Conservation (phyloP, 2,888 invertebrate genomes). For the Hesperia comma region DNA sequence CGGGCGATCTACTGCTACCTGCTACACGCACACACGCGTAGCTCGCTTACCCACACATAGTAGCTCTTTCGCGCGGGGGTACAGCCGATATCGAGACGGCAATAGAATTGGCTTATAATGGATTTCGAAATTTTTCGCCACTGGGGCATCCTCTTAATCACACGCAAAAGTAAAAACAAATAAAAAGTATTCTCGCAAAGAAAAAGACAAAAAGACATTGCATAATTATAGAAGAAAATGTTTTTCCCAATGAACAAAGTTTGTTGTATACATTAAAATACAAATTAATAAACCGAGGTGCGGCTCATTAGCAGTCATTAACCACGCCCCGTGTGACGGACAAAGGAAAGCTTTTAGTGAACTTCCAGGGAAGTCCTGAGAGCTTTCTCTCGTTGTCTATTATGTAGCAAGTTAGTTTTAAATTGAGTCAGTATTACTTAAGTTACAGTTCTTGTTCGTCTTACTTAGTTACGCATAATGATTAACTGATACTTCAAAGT, state of each 20-base stretch:
- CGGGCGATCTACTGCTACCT: too few species aligned
- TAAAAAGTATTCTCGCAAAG: too few species aligned
- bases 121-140: too few species aligned
- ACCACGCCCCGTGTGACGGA: constrained; percentile 22
- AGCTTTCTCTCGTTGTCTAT: constrained; percentile 20
- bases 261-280: constrained; percentile 16
- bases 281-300: constrained; percentile 22
- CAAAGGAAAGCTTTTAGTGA: constrained; percentile 35
- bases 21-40: too few species aligned
- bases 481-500: not conserved
- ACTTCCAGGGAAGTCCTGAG: constrained; percentile 27
- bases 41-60: too few species aligned
- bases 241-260: not conserved
- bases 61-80: too few species aligned
- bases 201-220: too few species aligned
- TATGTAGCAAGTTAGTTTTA: constrained; percentile 11
- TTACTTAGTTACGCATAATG: constrained; percentile 1
- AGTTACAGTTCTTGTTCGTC: constrained; percentile 9
- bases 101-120: too few species aligned
- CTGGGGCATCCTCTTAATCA: too few species aligned
- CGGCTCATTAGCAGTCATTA: constrained; percentile 28
- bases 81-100: too few species aligned
- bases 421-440: constrained; percentile 10
- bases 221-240: not conserved
- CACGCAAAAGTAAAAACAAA: too few species aligned